A percentile compares a stretch with the other conserved stretches of the same genome.
phyloP scores from a whole-genome alignment of 2,797 vertebrate genomes.

The Sebastes paucispinis region DNA sequence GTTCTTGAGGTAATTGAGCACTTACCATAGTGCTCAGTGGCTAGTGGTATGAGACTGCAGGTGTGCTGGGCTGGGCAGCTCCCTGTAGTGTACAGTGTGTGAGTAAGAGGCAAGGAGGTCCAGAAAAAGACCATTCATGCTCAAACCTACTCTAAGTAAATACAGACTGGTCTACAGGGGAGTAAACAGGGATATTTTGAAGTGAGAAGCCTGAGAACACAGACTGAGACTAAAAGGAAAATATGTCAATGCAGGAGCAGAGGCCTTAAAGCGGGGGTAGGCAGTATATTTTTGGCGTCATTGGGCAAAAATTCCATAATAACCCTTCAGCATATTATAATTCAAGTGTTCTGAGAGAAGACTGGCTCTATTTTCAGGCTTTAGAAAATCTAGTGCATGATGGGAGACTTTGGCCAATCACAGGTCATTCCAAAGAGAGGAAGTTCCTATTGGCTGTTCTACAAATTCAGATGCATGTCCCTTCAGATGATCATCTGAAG shows the following conservation, averaged over 20 bases:
- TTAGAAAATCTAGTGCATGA: too few relatives aligned
- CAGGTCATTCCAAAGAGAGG: too few relatives aligned
- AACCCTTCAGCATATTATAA: too few relatives aligned
- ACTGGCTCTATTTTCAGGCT: too few relatives aligned
- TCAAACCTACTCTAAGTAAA: not conserved
- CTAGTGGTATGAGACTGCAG: not conserved
- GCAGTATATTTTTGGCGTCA: too few relatives aligned
- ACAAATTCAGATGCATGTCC: too few relatives aligned
- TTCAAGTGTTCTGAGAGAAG: too few relatives aligned
- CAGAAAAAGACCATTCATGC: constrained; percentile 2
- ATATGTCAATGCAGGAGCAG: not conserved
- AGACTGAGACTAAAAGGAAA: not conserved
- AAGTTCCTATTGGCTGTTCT: too few relatives aligned
- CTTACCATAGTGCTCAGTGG: not conserved
- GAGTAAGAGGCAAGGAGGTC: not conserved
- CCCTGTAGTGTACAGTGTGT: not conserved
- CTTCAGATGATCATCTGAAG: too few relatives aligned
- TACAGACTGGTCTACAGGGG: constrained; percentile 4
- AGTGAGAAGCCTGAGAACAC: constrained; percentile 14
- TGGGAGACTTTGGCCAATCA: too few relatives aligned
- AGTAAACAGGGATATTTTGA: constrained; percentile 22
- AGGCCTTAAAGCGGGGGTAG: not conserved
- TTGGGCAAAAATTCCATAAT: too few relatives aligned
- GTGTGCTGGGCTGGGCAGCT: not conserved
- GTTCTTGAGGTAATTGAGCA: not conserved